Conservation (phyloP, 1,140 invertebrate genomes). For the Stratiolaelaps scimitus region DNA sequence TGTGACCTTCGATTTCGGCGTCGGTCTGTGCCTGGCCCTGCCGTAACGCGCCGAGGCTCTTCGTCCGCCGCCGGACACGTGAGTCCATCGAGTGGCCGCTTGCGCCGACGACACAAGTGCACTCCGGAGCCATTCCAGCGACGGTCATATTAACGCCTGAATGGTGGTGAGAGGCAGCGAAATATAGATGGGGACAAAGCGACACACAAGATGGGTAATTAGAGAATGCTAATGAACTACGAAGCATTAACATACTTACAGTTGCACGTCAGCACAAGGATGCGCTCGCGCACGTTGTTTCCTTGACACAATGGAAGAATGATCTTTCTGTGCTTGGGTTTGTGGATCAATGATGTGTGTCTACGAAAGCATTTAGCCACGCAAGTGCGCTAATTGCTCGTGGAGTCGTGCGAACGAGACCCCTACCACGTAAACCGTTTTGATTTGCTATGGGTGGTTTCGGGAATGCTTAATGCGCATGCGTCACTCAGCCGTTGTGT, state of each 20-base stretch:
- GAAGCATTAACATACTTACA: not conserved
- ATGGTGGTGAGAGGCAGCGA: constrained; percentile 30
- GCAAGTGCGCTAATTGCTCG: too few species aligned
- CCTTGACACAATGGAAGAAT: too few species aligned
- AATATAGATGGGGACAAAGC: not conserved
- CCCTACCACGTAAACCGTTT: too few species aligned
- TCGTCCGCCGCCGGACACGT: constrained; percentile 32
- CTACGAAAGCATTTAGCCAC: too few species aligned
- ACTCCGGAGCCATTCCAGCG: not conserved
- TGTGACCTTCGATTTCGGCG: constrained; percentile 24
- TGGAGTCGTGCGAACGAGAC: too few species aligned
- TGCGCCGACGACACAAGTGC: not conserved
- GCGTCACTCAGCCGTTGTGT: too few species aligned
- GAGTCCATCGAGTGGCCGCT: not conserved
- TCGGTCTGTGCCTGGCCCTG: constrained; percentile 25
- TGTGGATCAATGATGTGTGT: too few species aligned
- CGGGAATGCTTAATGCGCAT: too few species aligned
- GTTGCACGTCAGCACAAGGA: too few species aligned
- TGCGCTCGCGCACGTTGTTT: too few species aligned
- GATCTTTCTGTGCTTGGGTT: too few species aligned
- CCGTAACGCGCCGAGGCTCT: constrained; percentile 33
- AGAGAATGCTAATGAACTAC: not conserved
- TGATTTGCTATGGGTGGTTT: too few species aligned
- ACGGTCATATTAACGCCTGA: constrained; percentile 1
- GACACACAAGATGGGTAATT: not conserved